Evolutionary conservation across 2,797 vertebrate species (phyloP).

Genomic region (Thamnophis elegans): DNA sequence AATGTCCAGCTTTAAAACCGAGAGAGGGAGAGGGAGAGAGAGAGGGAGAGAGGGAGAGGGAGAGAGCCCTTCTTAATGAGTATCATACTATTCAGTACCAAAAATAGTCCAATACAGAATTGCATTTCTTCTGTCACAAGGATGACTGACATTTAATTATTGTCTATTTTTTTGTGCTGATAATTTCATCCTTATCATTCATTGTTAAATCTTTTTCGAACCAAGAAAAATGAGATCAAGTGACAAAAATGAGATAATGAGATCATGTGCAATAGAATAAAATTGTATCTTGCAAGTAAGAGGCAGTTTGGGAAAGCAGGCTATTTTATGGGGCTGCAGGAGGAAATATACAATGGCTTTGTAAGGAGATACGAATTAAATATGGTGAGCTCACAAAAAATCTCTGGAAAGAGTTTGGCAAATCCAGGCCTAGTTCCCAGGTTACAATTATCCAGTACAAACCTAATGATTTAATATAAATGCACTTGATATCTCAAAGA

Average conservation of each 20-base stretch:
- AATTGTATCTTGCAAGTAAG: slow-evolving; percentile 76
- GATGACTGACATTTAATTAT: slow-evolving; percentile 81
- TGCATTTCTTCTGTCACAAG: slow-evolving; percentile 72
- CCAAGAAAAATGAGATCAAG: slow-evolving; percentile 73
- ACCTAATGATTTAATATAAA: slow-evolving; percentile 54
- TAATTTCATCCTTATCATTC: slow-evolving; percentile 77
- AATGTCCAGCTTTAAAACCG: slow-evolving; percentile 61
- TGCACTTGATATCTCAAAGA: slow-evolving; percentile 56
- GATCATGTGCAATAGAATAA: slow-evolving; percentile 74
- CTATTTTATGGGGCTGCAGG: slow-evolving; percentile 68
- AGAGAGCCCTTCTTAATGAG: slow-evolving; percentile 67
- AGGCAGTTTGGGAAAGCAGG: slow-evolving; percentile 62
- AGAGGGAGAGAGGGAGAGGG: no score
- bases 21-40: no score
- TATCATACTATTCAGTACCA: slow-evolving; percentile 64
- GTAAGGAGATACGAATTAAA: slow-evolving; percentile 66
- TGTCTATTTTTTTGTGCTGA: slow-evolving; percentile 74
- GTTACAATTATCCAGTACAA: slow-evolving; percentile 49
- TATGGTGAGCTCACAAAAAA: slow-evolving; percentile 55
- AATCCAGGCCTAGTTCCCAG: slow-evolving; percentile 49
- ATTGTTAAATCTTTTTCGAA: slow-evolving; percentile 74
- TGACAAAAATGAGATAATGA: slow-evolving; percentile 79
- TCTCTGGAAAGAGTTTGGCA: slow-evolving; percentile 47
- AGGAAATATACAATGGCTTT: slow-evolving; percentile 18
- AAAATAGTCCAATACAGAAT: slow-evolving; percentile 72